Evolutionary conservation across 2,888 invertebrate genomes (phyloP).

Genomic region (Peribatodes rhomboidaria): DNA sequence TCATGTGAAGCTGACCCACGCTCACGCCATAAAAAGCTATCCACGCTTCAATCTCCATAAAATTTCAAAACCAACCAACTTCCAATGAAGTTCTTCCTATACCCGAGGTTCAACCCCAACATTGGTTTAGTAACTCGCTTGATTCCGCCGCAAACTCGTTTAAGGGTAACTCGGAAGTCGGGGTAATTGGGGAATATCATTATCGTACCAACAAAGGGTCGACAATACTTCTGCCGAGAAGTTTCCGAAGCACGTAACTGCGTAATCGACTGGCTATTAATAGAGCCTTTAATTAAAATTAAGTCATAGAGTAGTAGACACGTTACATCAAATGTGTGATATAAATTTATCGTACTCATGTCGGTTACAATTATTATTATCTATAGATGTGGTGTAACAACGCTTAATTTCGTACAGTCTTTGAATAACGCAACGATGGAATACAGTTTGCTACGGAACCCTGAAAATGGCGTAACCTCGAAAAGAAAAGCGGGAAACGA

Average conservation of each 20-base stretch:
- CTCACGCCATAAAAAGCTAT: neutral
- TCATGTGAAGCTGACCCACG: neutral
- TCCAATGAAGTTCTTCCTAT: neutral
- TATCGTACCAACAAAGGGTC: constrained; percentile 21
- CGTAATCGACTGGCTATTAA: neutral
- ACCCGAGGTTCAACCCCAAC: neutral
- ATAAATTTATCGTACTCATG: too few species aligned
- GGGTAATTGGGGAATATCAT: constrained; percentile 14
- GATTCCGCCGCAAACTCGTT: constrained; percentile 7
- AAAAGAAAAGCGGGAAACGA: too few species aligned
- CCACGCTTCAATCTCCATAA: neutral
- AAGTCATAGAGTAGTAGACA: neutral
- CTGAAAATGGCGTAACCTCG: too few species aligned
- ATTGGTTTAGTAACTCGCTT: neutral
- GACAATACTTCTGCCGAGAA: constrained; percentile 7
- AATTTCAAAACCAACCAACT: neutral
- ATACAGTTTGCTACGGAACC: too few species aligned
- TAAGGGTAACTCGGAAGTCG: neutral
- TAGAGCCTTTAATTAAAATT: constrained; percentile 10
- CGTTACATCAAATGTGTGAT: neutral
- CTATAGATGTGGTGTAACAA: too few species aligned
- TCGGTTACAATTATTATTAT: too few species aligned
- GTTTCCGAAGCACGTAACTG: constrained; percentile 13
- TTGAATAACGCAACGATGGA: too few species aligned
- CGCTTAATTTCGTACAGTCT: too few species aligned